Evolutionary conservation across 2,113 vertebrate species (phyloP).

Genomic region (Mastomys natalensis): DNA sequence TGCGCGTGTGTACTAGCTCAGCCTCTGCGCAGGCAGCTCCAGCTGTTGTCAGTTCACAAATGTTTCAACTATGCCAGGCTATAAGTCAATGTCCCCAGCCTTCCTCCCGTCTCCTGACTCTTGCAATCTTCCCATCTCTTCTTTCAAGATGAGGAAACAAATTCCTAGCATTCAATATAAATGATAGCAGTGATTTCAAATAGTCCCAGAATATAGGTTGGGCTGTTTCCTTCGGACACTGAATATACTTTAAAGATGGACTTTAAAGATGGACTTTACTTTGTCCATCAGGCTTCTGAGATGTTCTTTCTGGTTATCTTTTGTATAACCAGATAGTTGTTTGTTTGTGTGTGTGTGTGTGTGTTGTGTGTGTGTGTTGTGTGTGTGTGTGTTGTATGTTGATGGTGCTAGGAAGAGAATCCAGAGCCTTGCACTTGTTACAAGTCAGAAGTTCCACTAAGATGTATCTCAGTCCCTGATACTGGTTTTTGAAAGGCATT

Average conservation of each 20-base stretch:
- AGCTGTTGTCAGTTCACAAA: not conserved
- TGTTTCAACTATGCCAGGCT: not conserved
- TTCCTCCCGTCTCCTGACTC: not conserved
- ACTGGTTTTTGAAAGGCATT: not conserved
- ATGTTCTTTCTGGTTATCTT: conserved; percentile 10
- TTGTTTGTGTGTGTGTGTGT: not conserved
- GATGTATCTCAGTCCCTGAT: not conserved
- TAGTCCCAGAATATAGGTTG: not conserved
- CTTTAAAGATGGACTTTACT: too few relatives aligned
- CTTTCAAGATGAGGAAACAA: not conserved
- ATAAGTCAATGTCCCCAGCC: not conserved
- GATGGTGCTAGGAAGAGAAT: not conserved
- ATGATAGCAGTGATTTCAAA: conserved; percentile 19
- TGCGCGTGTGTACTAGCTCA: not conserved
- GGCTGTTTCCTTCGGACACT: not conserved
- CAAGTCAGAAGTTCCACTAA: not conserved
- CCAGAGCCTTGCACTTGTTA: not conserved
- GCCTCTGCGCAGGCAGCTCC: not conserved
- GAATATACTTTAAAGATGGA: too few relatives aligned
- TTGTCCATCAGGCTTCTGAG: not conserved
- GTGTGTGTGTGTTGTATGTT: not conserved
- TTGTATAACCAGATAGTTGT: not conserved
- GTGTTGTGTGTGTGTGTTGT: too few relatives aligned
- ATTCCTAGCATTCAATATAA: not conserved
- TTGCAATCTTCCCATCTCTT: not conserved